Conservation (phyloP, 2,113 vertebrate genomes). For the Eudyptes chrysolophus region DNA sequence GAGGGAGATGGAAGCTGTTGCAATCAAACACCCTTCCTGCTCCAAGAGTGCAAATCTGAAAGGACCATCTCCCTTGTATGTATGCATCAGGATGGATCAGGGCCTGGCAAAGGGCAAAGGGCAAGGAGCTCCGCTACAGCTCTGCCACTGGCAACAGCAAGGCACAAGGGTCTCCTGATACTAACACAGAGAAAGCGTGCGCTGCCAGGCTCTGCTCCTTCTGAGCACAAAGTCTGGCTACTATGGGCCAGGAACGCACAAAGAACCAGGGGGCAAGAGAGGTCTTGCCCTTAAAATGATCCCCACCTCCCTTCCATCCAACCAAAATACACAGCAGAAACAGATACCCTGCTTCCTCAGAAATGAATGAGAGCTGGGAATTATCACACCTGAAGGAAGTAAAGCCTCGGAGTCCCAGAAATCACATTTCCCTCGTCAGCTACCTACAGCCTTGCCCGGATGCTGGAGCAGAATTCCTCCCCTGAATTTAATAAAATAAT, state of each 20-base stretch:
- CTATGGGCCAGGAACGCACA: background rate
- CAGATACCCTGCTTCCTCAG: background rate
- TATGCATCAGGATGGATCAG: background rate
- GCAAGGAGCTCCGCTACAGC: background rate
- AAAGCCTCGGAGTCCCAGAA: background rate
- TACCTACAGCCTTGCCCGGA: background rate
- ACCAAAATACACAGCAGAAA: background rate
- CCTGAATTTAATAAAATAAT: background rate
- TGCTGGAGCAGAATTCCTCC: background rate
- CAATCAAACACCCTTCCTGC: background rate
- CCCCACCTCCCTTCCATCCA: background rate
- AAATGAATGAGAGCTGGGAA: rapidly evolving
- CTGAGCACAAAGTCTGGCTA: background rate
- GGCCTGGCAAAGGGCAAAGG: background rate
- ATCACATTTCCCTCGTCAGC: background rate
- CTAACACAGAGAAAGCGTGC: rapidly evolving
- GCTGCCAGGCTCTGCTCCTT: background rate
- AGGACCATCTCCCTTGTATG: background rate
- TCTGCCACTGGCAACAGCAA: background rate
- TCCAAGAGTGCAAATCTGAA: background rate
- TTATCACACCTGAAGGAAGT: background rate
- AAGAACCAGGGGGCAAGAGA: background rate
- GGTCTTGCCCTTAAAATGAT: background rate
- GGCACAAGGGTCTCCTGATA: background rate
- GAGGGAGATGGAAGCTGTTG: background rate